phyloP scores from a whole-genome alignment of 2,113 vertebrate species.

The Urocolius indicus region DNA sequence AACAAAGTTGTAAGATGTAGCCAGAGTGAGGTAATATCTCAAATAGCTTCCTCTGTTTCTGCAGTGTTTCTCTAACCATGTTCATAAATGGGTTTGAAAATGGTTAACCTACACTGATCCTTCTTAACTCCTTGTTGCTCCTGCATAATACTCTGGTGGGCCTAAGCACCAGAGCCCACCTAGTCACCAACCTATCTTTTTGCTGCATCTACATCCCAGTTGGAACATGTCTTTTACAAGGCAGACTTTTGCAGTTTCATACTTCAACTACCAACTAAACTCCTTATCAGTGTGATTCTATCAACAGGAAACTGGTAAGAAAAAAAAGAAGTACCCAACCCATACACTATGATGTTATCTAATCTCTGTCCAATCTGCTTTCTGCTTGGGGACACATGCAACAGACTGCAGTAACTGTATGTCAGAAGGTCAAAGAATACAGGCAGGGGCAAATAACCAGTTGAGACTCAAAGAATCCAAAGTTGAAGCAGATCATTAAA shows the following conservation, averaged over 20 bases:
- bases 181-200: not conserved
- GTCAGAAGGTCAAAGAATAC: conserved; percentile 60
- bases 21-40: conserved; percentile 43
- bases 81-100: not conserved
- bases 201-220: not conserved
- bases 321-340: conserved; percentile 64
- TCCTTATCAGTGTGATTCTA: conserved; percentile 64
- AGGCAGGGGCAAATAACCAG: conserved; percentile 35
- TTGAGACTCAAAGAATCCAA: not conserved
- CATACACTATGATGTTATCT: conserved; percentile 54
- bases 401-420: conserved; percentile 57
- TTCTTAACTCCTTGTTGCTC: not conserved
- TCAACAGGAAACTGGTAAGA: conserved; percentile 69
- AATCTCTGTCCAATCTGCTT: conserved; percentile 70
- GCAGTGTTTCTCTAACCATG: not conserved
- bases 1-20: not conserved
- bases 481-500: conserved; percentile 43
- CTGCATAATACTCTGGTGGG: not conserved
- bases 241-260: conserved; percentile 53
- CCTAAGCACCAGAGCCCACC: not conserved
- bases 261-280: conserved; percentile 57
- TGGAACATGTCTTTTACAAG: not conserved
- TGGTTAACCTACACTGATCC: not conserved
- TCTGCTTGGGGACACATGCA: conserved; percentile 63
- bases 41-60: conserved; percentile 46